phyloP scores from a whole-genome alignment of 2,888 invertebrate species.

The Digitonthophagus gazella region DNA sequence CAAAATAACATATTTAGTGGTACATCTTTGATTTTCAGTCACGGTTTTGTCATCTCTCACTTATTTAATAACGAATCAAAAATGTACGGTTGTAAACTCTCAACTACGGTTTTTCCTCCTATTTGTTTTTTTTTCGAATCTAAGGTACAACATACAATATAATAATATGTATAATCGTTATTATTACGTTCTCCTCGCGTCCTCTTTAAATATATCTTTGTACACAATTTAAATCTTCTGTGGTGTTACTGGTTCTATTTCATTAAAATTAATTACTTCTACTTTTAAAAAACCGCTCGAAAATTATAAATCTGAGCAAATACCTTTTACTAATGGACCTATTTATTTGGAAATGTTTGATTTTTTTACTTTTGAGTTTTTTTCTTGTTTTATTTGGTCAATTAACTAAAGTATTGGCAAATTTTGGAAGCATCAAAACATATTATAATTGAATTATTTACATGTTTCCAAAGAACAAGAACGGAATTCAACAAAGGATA shows the following conservation, averaged over 20 bases:
- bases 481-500: neutral
- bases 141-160: slow-evolving; percentile 48
- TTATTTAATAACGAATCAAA: slow-evolving; percentile 14
- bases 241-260: slow-evolving; percentile 45
- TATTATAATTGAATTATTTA: slow-evolving; percentile 8
- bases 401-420: neutral
- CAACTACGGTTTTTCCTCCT: neutral
- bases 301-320: slow-evolving; percentile 37
- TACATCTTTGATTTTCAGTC: slow-evolving; percentile 11
- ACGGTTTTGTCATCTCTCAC: neutral
- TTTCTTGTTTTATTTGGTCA: too few species aligned
- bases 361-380: neutral
- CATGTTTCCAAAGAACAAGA: slow-evolving; percentile 9
- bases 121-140: slow-evolving; percentile 30
- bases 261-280: slow-evolving; percentile 34
- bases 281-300: neutral
- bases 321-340: slow-evolving; percentile 28
- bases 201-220: slow-evolving; percentile 40
- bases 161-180: slow-evolving; percentile 35
- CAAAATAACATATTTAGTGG: slow-evolving; percentile 5
- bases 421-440: slow-evolving; percentile 12
- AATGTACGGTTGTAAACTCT: neutral
- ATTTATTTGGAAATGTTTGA: neutral
- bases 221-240: slow-evolving; percentile 46
- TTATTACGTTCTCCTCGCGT: neutral